phyloP scores from a whole-genome alignment of 2,797 vertebrate genomes.

The Chaetophractus vellerosus region DNA sequence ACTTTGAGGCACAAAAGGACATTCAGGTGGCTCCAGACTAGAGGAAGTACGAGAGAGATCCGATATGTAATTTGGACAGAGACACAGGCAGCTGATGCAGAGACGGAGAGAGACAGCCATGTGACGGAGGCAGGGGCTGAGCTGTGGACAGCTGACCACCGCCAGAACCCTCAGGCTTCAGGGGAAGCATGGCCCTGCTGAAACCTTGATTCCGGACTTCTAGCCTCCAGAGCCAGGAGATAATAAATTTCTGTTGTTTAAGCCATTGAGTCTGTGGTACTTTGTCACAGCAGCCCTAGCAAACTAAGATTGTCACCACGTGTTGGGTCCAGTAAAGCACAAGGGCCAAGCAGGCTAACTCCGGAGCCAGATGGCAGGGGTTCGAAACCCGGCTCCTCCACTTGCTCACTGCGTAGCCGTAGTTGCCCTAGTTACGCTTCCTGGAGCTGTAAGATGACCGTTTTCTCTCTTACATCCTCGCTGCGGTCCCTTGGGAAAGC shows the following conservation, averaged over 20 bases:
- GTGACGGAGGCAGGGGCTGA: no score
- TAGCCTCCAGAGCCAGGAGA: no score
- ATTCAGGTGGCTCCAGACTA: background rate
- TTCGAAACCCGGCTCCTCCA: background rate
- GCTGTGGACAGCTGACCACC: no score
- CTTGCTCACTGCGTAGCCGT: fast-evolving
- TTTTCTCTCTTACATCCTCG: background rate
- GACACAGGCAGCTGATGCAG: no score
- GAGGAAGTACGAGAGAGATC: background rate
- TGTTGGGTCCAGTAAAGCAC: background rate
- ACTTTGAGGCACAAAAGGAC: background rate
- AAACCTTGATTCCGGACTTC: no score
- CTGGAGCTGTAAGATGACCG: background rate
- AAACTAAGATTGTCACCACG: background rate
- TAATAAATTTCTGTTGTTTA: no score
- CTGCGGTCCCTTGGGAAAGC: background rate
- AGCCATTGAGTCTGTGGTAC: no score
- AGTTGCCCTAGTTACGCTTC: no score
- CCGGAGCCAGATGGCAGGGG: background rate
- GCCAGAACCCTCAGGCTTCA: no score
- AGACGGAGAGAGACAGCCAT: background rate
- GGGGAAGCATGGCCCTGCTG: no score
- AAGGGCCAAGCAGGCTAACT: background rate
- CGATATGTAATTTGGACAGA: no score
- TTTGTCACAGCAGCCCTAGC: no score